Evolutionary conservation across 2,888 invertebrate species (phyloP), one percentile per base, ranked within the genome.

Genomic region (Drosophila yooni): DNA sequence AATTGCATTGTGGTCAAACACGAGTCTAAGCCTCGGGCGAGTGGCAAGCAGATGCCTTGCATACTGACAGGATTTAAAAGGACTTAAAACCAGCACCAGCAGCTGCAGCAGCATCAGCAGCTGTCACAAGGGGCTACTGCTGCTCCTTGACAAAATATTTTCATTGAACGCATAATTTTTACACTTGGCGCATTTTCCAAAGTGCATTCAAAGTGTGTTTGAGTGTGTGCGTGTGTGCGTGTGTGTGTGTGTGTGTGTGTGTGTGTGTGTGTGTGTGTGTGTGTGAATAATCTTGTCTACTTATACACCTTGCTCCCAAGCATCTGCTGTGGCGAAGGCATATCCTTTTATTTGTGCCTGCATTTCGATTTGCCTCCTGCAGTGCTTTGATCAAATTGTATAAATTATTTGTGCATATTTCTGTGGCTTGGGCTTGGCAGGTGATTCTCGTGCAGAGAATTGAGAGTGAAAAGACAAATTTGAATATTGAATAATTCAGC

Each of bases 151-250:
- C 66, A 76, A 75, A 82, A 82, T 86, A 86, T 83, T 86, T 86
- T 81, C 71, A 86, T 82, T 86, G 82, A 86, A 83, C 82, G 83
- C 81, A 82, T 81, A 83, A 82, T 82, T 82, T 82, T 86, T 83
- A 82, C 87, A 82, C 82, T 74, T 76, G 50, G 33, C 68, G 61
- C 65, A 70, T 69, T 79, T 80, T 70, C 43, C n/a, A 36, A 48
- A 62, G 63, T 52, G 15, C 43, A 33, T 33, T 11, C 33, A 21
- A 50, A 58, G 53, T 57, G 46, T 15, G 25, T 8, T 8, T 46
- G 15, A 8, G 25, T 25, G 8, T 46, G 21, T 21, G 21, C 15
- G 48, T 56, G 38, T 34, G 46, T 21, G 43, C 21, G n/a, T 43
- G 6, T 13, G 21, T 11, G 6, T 21, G 40, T 43, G 11, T 40